These are phyloP conservation scores for Nymphalis io DNA, from an alignment of 1,140 invertebrate genomes.

Conservation along the genomic window DNA sequence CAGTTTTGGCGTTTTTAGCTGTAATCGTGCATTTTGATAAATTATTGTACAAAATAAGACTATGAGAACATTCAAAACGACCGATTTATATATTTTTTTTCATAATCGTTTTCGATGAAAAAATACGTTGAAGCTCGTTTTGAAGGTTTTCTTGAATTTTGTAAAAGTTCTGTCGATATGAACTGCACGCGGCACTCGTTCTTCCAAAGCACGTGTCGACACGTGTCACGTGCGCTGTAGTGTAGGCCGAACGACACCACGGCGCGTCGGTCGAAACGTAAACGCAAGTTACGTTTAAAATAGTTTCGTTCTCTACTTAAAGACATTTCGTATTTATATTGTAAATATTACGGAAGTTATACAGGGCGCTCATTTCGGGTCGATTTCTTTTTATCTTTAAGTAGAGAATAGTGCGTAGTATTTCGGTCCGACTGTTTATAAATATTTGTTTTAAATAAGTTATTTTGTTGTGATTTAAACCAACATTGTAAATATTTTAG, in stretches of 20 bases:
- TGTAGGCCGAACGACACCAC: background rate
- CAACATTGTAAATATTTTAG: slow-evolving; percentile 65
- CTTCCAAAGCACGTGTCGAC: too few species aligned
- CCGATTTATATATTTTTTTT: too few species aligned
- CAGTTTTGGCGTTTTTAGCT: background rate
- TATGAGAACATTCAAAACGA: too few species aligned
- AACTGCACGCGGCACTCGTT: too few species aligned
- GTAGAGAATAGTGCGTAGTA: slow-evolving; percentile 6
- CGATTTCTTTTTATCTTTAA: slow-evolving; percentile 3
- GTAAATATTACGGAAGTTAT: slow-evolving; percentile 8
- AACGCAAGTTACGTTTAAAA: background rate
- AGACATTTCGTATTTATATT: slow-evolving; percentile 6
- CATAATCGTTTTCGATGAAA: too few species aligned
- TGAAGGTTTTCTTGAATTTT: too few species aligned
- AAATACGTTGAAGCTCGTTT: too few species aligned
- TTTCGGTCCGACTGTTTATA: slow-evolving; percentile 26
- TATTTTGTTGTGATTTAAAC: slow-evolving; percentile 66
- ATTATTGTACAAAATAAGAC: too few species aligned
- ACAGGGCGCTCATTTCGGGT: background rate
- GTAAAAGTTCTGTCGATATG: too few species aligned
- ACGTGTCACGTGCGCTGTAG: background rate
- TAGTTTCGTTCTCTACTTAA: slow-evolving; percentile 1
- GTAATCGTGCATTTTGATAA: too few species aligned
- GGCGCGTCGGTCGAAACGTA: background rate
- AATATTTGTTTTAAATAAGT: slow-evolving; percentile 62